These are phyloP conservation scores for Carassius auratus DNA, from an alignment of 2,113 vertebrate genomes.

Conservation along the genomic window DNA sequence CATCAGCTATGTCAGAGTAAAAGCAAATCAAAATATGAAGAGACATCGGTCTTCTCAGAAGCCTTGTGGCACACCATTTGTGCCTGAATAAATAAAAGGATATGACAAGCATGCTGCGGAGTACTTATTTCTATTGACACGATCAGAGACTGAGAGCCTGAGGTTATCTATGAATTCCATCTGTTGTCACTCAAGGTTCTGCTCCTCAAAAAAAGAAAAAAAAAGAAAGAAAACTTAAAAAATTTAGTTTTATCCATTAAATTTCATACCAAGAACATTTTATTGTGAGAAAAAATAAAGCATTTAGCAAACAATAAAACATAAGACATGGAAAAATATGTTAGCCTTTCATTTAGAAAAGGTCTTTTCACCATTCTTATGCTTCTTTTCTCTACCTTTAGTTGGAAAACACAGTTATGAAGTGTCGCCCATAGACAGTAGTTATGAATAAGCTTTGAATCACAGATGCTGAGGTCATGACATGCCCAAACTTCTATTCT, in stretches of 20 bases:
- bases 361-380: neutral
- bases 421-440: neutral
- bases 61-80: constrained; percentile 51
- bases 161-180: constrained; percentile 58
- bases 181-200: constrained; percentile 49
- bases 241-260: neutral
- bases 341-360: neutral
- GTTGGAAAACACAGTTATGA: neutral
- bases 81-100: constrained; percentile 58
- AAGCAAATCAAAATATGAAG: constrained; percentile 3
- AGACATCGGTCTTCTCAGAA: constrained; percentile 44
- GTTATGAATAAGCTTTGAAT: constrained; percentile 9
- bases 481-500: neutral
- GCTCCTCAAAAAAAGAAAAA: neutral
- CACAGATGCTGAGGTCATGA: neutral
- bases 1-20: constrained; percentile 35
- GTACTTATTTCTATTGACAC: constrained; percentile 67
- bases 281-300: neutral
- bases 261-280: neutral
- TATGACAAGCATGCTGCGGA: constrained; percentile 55
- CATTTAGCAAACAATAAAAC: constrained; percentile 3
- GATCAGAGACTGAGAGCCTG: constrained; percentile 45
- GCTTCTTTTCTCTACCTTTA: neutral
- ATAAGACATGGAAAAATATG: neutral
- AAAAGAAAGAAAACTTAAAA: constrained; percentile 1